A percentile compares a stretch with the other conserved stretches of the same genome.
Conservation (phyloP, 2,888 invertebrate genomes). For the Andrena hattorfiana region DNA sequence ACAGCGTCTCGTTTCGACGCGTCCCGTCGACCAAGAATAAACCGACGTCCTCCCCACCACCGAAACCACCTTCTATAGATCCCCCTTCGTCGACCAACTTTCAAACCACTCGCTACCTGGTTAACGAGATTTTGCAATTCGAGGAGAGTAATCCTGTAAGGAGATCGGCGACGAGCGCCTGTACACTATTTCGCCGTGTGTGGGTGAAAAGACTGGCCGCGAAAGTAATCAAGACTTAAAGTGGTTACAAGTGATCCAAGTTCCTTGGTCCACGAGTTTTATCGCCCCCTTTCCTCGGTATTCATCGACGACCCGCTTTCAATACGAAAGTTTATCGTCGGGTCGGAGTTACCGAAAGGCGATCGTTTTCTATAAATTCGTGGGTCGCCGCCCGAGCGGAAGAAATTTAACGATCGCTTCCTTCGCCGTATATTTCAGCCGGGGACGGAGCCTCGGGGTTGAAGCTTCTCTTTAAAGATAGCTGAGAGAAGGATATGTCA, state of each 20-base stretch:
- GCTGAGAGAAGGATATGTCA: not conserved
- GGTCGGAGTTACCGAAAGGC: not conserved
- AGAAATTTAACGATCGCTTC: constrained; percentile 46
- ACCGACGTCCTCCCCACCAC: constrained; percentile 75
- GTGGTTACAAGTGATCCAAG: not conserved
- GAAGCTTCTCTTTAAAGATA: constrained; percentile 5
- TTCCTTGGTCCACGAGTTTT: not conserved
- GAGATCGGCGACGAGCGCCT: not conserved
- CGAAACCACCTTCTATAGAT: constrained; percentile 66
- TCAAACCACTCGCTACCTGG: not conserved
- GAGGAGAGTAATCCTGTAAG: not conserved
- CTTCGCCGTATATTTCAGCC: constrained; percentile 20
- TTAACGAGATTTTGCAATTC: not conserved
- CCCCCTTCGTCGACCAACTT: constrained; percentile 44
- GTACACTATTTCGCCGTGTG: not conserved
- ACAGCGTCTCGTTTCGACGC: constrained; percentile 72
- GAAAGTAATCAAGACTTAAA: not conserved
- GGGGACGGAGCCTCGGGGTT: constrained; percentile 2
- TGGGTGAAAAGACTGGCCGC: not conserved
- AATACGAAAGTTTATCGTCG: constrained; percentile 14
- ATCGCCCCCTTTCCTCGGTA: not conserved
- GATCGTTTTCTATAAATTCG: constrained; percentile 37
- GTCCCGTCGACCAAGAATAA: constrained; percentile 80
- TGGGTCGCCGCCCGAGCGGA: not conserved
- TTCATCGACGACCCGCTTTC: constrained; percentile 7